Conservation (phyloP, 2,797 vertebrate genomes). For the Pelochelys cantorii region DNA sequence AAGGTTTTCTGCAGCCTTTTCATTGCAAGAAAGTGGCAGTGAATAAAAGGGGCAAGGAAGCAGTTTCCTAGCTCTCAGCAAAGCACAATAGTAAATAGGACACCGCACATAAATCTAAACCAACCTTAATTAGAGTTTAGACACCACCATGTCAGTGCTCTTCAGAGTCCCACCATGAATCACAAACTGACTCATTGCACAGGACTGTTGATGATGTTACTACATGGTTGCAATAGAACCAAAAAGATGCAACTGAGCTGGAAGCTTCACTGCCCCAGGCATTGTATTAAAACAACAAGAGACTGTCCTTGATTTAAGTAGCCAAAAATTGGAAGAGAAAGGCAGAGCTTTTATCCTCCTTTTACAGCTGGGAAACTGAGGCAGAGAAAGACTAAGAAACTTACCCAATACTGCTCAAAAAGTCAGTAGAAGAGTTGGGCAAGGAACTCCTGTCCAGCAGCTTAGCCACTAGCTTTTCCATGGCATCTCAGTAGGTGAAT, state of each 20-base stretch:
- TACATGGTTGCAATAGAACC: background rate
- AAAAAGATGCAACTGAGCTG: background rate
- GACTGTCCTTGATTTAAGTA: background rate
- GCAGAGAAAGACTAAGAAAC: background rate
- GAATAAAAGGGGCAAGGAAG: background rate
- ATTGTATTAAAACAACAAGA: background rate
- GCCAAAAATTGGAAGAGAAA: background rate
- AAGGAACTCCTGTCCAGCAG: background rate
- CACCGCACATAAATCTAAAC: background rate
- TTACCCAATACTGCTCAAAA: background rate
- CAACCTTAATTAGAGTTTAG: background rate
- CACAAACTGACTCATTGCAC: background rate
- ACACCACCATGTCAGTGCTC: background rate
- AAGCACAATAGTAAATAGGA: background rate
- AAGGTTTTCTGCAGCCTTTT: background rate
- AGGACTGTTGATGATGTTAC: background rate
- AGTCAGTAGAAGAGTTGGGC: background rate
- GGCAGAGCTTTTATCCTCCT: background rate
- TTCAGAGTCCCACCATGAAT: background rate
- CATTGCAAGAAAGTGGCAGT: background rate
- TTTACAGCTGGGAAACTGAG: background rate
- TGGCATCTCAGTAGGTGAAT: too few species aligned
- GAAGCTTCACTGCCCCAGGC: background rate
- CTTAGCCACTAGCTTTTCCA: too few species aligned
- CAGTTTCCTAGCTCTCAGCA: background rate